Evolutionary conservation across 2,797 vertebrate species (phyloP).

Genomic region (Halcyon leucocephala): DNA sequence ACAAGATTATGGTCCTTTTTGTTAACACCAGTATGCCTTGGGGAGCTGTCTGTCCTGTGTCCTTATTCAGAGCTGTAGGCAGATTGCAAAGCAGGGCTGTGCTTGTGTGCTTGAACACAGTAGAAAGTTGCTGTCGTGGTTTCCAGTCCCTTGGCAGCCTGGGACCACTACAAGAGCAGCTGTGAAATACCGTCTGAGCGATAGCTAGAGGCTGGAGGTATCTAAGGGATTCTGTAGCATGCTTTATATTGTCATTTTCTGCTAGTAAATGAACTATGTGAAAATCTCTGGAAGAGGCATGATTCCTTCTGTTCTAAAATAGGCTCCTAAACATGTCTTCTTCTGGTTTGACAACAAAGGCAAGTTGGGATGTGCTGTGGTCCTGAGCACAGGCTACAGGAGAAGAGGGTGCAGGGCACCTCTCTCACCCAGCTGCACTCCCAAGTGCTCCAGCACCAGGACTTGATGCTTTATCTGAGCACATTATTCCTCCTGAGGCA

Average conservation of each 20-base stretch:
- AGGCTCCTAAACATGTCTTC: background rate
- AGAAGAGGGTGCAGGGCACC: background rate
- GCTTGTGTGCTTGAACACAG: background rate
- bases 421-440: background rate
- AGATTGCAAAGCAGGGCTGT: background rate
- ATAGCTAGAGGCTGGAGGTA: background rate
- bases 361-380: background rate
- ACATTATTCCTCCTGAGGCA: background rate
- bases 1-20: background rate
- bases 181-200: background rate
- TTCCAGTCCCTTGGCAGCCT: background rate
- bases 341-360: background rate
- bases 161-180: background rate
- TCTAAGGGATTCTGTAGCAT: background rate
- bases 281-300: background rate
- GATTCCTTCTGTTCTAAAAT: background rate
- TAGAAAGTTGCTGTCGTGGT: background rate
- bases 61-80: background rate
- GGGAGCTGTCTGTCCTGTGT: background rate
- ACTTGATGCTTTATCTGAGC: accelerated
- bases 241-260: background rate
- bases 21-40: background rate
- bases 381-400: background rate
- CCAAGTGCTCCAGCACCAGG: background rate
- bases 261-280: accelerated